Evolutionary conservation across 2,797 vertebrate genomes (phyloP), one percentile per base, ranked within the genome.

Genomic region (Selene dorsalis): DNA sequence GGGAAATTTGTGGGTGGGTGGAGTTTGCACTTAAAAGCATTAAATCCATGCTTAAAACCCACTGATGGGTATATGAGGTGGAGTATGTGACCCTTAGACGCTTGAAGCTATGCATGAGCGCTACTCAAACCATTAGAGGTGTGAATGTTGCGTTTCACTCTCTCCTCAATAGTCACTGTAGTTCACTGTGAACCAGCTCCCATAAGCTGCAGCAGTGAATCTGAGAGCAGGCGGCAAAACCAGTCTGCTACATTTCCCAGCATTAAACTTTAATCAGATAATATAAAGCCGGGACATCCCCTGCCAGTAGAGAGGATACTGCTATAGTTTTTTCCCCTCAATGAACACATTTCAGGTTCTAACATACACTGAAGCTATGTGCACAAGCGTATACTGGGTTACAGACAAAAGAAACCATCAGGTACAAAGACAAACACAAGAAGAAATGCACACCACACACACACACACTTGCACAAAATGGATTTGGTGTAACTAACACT

Each of bases 11-110:
- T 62, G 83, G 85, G 67, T 47, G 60, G 81, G 56, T 82, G 66
- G 52, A 86, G 66, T 87, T 87, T 85, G 76, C 76, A 83, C 83
- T 90, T 89, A 88, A 84, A 92, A 87, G 86, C 91, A 89, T 89
- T 84, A 70, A 83, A 85, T 74, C 72, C 64, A 72, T 62, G 68
- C 73, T 82, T 61, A 80, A 85, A 87, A 83, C 72, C 87, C 83
- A 80, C 62, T 77, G 88, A 89, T 89, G 84, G 87, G 14, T 62
- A 30, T 56, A 56, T 39, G 69, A 82, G 61, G 60, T 58, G 32
- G 68, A 71, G 68, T 8, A 4, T 48, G 55, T 67, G 84, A 86
- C 84, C 79, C 30, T 28, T 38, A 69, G 64, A 71, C 35, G 53
- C 55, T 77, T 4, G 35, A 69, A 61, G 32, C 58, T 52, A 50